Conservation (phyloP, 2,113 vertebrate species). For the Serilophus lunatus region DNA sequence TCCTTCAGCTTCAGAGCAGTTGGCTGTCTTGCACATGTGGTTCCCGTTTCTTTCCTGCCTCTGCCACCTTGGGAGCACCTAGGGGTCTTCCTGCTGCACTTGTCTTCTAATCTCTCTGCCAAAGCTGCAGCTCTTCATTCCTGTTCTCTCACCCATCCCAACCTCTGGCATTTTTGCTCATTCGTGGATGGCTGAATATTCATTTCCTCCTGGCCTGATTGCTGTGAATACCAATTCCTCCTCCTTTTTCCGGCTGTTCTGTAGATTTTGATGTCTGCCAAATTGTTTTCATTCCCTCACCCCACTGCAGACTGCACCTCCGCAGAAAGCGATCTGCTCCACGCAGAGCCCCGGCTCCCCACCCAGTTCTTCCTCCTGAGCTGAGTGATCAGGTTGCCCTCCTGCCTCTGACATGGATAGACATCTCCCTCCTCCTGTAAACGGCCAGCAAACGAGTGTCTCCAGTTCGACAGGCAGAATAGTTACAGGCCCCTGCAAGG, state of each 20-base stretch:
- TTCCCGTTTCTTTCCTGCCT: conserved; percentile 40
- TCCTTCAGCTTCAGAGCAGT: conserved; percentile 14
- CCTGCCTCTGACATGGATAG: background rate
- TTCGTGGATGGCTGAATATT: conserved; percentile 54
- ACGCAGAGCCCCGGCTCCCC: background rate
- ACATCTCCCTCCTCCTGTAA: background rate
- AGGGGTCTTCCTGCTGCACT: conserved; percentile 9
- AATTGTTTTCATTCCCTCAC: conserved; percentile 61
- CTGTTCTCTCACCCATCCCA: conserved; percentile 43
- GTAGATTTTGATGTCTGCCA: conserved; percentile 43
- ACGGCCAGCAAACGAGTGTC: background rate
- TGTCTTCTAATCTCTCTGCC: conserved; percentile 2
- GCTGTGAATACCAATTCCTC: conserved; percentile 62
- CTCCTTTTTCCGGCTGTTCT: conserved; percentile 59
- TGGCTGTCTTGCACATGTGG: conserved; percentile 16
- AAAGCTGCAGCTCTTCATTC: conserved; percentile 20
- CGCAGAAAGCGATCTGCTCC: background rate
- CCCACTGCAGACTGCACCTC: conserved; percentile 35
- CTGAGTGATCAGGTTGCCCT: background rate
- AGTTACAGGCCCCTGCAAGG: conserved; percentile 28
- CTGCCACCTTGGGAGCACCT: conserved; percentile 25
- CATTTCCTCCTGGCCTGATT: conserved; percentile 57
- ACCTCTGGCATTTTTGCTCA: conserved; percentile 59
- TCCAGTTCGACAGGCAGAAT: conserved; percentile 11
- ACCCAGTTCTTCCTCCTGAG: conserved; percentile 23